Conservation (phyloP, 2,797 vertebrate genomes). For the Melanotaenia trifasciata region DNA sequence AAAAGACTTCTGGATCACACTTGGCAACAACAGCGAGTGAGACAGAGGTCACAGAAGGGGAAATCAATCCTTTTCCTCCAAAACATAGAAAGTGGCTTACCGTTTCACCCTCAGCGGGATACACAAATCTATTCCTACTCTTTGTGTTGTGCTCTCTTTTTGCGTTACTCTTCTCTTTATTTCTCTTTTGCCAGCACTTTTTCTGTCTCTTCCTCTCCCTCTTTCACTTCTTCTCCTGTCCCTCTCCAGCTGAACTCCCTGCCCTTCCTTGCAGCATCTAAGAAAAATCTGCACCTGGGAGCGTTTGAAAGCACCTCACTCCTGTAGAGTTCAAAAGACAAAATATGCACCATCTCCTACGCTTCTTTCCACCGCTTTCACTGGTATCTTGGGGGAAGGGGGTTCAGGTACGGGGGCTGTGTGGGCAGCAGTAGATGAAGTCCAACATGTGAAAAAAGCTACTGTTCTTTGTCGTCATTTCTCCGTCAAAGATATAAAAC, state of each 20-base stretch:
- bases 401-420: conserved; percentile 26
- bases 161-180: conserved; percentile 21
- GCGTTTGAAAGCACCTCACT: conserved; percentile 65
- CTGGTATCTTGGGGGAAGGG: conserved; percentile 27
- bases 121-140: conserved; percentile 61
- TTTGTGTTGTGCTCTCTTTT: conserved; percentile 35
- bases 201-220: conserved; percentile 14
- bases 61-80: conserved; percentile 79
- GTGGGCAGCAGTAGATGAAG: conserved; percentile 26
- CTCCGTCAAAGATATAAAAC: conserved; percentile 39
- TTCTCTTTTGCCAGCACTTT: conserved; percentile 27
- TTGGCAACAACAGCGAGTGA: conserved; percentile 59
- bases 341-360: conserved; percentile 61
- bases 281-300: conserved; percentile 71
- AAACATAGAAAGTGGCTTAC: conserved; percentile 76
- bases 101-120: conserved; percentile 68
- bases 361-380: conserved; percentile 56
- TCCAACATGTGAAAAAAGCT: conserved; percentile 14
- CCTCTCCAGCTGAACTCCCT: conserved; percentile 48
- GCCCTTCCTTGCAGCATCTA: conserved; percentile 61
- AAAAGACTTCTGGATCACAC: conserved; percentile 73
- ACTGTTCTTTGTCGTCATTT: conserved; percentile 26
- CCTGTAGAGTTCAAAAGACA: conserved; percentile 69
- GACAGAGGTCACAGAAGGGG: conserved; percentile 72
- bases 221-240: conserved; percentile 28